Evolutionary conservation across 2,888 invertebrate genomes (phyloP).

Genomic region (Craniophora ligustri): DNA sequence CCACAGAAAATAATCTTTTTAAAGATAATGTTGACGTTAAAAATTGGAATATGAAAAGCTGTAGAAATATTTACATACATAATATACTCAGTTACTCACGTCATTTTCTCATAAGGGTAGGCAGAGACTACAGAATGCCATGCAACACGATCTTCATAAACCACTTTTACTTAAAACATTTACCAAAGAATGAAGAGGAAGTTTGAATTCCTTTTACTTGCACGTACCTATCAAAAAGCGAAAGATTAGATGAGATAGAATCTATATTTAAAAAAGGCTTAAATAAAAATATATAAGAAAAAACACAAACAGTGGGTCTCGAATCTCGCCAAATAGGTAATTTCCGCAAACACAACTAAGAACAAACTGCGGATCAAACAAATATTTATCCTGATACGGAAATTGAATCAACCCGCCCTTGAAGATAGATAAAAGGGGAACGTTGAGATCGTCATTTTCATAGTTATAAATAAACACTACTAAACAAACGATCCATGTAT

Average conservation of each 20-base stretch:
- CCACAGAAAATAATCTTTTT: background rate
- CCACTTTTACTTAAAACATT: no score
- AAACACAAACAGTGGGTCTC: background rate
- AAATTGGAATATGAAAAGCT: background rate
- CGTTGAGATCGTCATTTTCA: background rate
- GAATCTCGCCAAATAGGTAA: slow-evolving; percentile 10
- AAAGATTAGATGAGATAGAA: no score
- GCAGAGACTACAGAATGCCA: no score
- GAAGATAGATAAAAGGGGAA: background rate
- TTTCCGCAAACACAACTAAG: slow-evolving; percentile 6
- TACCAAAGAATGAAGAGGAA: no score
- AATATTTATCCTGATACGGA: slow-evolving; percentile 15
- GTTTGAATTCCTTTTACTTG: background rate
- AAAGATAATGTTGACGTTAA: background rate
- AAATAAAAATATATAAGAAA: no score
- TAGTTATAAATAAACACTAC: slow-evolving; percentile 3
- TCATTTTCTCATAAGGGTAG: no score
- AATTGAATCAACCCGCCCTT: background rate
- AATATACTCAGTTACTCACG: no score
- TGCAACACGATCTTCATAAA: no score
- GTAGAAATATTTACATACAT: no score
- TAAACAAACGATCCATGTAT: slow-evolving; percentile 1
- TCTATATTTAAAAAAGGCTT: no score
- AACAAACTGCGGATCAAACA: slow-evolving; percentile 3
- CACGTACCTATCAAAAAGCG: no score